Evolutionary conservation across 1,140 invertebrate genomes (phyloP), one percentile per base, ranked within the genome.

Genomic region (Drosophila fuyamai): DNA sequence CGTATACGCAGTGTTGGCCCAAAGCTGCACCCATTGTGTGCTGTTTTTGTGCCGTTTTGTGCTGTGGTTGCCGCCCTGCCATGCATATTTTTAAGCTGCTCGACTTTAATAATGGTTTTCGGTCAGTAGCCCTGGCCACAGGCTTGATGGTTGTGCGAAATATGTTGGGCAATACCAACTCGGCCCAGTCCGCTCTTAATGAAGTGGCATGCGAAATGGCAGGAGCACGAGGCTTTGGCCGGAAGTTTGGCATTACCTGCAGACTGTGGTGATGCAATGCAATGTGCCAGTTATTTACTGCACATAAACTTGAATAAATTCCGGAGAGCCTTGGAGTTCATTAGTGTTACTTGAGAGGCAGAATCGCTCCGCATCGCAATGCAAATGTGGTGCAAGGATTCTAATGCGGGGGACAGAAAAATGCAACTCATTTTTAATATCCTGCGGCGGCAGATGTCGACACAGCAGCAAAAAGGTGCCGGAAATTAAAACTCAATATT

Each of bases 401-500:
- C 70, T 82, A 71, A 66, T 65, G 70, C 32, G 7, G 4, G 9
- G 27, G 41, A 7, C 48, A 41, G 27, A 83, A 79, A 71, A 83
- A 88, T 86, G 59, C 71, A 86, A 78, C 66, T 88, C 67, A 89
- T 89, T 89, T 89, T 89, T 89, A 89, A 90, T 89, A 89, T 89
- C 84, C 84, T 84, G 84, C 68, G 74, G 81, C 68, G 41, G 56
- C 84, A 89, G 80, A 79, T 89, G 84, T 68, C 73, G 79, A 53
- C 27, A 46, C 48, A 53, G 66, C 48, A 7, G 67, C 67, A 71
- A 84, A 84, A 84, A 73, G 73, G 43, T 38, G 62, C 84, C 84
- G 84, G 84, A 89, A 90, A 89, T 89, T 89, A 89, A 89, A 89
- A 89, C 84, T 89, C 85, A 90, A 89, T 90, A 89, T 89, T 84